phyloP scores from a whole-genome alignment of 23 tunicate species.

The Phallusia fumigata region DNA sequence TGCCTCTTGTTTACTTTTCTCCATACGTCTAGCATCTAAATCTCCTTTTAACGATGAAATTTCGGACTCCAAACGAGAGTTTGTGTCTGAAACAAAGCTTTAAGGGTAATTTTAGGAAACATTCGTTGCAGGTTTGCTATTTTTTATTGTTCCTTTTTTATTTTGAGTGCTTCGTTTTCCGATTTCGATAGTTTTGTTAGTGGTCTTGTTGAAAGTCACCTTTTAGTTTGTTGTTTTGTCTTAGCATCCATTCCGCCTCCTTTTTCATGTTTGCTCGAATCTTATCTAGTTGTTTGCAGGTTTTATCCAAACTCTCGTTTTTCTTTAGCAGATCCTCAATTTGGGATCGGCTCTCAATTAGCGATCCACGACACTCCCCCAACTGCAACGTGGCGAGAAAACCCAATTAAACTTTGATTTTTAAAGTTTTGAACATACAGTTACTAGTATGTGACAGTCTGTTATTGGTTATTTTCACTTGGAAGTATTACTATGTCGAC shows the following conservation, averaged over 20 bases:
- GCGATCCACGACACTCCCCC: constrained; percentile 28
- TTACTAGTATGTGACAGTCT: too few species aligned
- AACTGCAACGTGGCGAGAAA: constrained; percentile 19
- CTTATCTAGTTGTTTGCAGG: constrained; percentile 41
- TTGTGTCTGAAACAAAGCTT: constrained; percentile 24
- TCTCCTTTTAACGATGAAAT: background rate
- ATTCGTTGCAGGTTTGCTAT: too few species aligned
- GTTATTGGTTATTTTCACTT: too few species aligned
- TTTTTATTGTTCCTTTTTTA: background rate
- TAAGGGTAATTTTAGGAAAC: too few species aligned
- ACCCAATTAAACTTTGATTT: background rate
- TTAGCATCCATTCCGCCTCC: constrained; percentile 75
- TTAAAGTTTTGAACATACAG: background rate
- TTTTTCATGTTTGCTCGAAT: constrained; percentile 49
- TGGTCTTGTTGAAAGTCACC: constrained; percentile 16
- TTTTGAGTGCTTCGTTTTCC: background rate
- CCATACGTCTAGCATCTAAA: background rate
- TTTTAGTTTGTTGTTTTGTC: constrained; percentile 75
- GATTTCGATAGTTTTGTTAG: background rate
- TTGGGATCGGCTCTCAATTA: constrained; percentile 21
- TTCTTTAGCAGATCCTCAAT: constrained; percentile 18
- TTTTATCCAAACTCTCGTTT: constrained; percentile 26
- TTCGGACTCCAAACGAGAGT: constrained; percentile 21
- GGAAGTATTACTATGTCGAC: too few species aligned
- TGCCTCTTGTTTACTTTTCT: background rate